Evolutionary conservation across 2,113 vertebrate species (phyloP).

Genomic region (Scytalopus superciliaris): DNA sequence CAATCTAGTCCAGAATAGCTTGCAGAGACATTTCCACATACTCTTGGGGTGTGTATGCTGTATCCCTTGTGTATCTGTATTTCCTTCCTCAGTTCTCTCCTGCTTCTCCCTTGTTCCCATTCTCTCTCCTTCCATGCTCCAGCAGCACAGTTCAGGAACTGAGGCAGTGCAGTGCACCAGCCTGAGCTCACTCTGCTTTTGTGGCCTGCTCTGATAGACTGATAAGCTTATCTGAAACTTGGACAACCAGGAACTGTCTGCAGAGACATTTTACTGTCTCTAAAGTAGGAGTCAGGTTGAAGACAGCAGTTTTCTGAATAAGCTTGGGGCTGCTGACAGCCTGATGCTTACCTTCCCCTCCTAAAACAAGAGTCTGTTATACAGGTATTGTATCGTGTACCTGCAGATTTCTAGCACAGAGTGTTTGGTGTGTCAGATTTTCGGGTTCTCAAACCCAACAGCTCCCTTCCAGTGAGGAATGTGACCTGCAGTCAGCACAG

Average conservation of each 20-base stretch:
- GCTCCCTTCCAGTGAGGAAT: neutral
- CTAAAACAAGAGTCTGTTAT: neutral
- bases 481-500: neutral
- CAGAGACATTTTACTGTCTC: neutral
- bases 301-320: neutral
- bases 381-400: neutral
- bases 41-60: neutral
- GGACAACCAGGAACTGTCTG: neutral
- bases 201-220: neutral
- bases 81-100: neutral
- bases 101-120: neutral
- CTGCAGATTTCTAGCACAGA: neutral
- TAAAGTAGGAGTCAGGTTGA: neutral
- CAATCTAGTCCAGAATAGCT: neutral
- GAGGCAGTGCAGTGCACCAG: neutral
- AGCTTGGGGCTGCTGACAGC: neutral
- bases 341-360: neutral
- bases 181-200: neutral
- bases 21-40: neutral
- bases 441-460: neutral
- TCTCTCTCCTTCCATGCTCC: neutral
- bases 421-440: neutral
- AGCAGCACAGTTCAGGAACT: neutral
- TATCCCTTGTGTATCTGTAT: neutral
- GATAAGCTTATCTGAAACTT: neutral